Evolutionary conservation across 2,797 vertebrate genomes (phyloP).

Genomic region (Vespertilio murinus): DNA sequence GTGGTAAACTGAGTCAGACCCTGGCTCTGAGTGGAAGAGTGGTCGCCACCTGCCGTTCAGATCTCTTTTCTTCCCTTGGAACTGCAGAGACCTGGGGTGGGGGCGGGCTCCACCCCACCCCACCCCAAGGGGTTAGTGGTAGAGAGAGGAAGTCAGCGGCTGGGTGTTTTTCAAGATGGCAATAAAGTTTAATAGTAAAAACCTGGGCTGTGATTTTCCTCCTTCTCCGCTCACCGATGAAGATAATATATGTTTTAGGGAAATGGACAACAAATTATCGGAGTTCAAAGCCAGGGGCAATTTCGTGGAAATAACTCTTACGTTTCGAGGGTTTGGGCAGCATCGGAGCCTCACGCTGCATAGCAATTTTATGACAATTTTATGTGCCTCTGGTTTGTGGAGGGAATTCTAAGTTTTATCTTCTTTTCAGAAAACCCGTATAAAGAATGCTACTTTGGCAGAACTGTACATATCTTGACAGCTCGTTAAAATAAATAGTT

Average conservation of each 20-base stretch:
- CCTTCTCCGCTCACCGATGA: not conserved
- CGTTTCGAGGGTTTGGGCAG: not conserved
- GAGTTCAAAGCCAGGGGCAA: not conserved
- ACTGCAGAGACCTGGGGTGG: not conserved
- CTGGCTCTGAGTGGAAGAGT: not conserved
- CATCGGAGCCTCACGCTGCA: not conserved
- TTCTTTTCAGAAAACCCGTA: constrained; percentile 7
- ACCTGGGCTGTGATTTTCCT: not conserved
- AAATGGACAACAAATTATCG: not conserved
- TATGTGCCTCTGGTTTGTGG: constrained; percentile 14
- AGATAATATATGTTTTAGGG: not conserved
- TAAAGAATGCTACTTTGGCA: constrained; percentile 7
- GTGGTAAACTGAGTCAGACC: not conserved
- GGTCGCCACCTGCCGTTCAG: not conserved
- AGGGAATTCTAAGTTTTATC: constrained; percentile 56
- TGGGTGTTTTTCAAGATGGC: not conserved
- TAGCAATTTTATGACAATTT: constrained; percentile 51
- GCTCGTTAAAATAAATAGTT: constrained; percentile 60
- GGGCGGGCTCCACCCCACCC: too few species aligned
- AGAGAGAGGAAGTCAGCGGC: not conserved
- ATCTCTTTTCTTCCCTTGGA: not conserved
- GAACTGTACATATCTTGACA: constrained; percentile 34
- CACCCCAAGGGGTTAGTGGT: not conserved
- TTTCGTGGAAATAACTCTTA: constrained; percentile 26
- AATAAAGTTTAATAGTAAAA: not conserved